These are phyloP conservation scores for Synanthedon formicaeformis DNA, from an alignment of 2,888 invertebrate species.

Conservation along the genomic window DNA sequence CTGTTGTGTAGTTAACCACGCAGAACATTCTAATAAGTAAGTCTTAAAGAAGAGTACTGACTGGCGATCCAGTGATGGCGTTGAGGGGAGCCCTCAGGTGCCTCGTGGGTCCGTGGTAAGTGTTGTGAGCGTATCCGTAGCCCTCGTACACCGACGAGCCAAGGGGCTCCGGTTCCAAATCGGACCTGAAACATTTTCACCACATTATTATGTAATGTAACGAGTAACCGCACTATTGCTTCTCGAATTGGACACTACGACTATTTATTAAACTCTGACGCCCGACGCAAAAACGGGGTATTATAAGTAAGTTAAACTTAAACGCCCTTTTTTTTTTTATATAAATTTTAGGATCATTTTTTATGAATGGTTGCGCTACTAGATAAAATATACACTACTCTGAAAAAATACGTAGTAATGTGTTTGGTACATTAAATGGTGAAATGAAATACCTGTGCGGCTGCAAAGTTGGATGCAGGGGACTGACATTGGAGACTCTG, in stretches of 20 bases:
- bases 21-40: background rate
- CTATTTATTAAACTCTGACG: too few relatives aligned
- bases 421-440: background rate
- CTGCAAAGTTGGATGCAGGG: slow-evolving; percentile 83
- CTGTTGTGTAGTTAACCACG: background rate
- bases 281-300: too few relatives aligned
- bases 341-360: too few relatives aligned
- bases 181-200: slow-evolving; percentile 27
- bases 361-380: too few relatives aligned
- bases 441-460: slow-evolving; percentile 69
- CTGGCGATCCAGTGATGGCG: slow-evolving; percentile 68
- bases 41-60: slow-evolving; percentile 22
- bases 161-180: slow-evolving; percentile 42
- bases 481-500: slow-evolving; percentile 86
- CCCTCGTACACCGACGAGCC: slow-evolving; percentile 39
- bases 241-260: too few relatives aligned
- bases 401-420: too few relatives aligned
- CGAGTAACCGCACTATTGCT: too few relatives aligned
- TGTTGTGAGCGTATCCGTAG: slow-evolving; percentile 81
- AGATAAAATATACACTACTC: too few relatives aligned
- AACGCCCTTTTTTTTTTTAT: too few relatives aligned
- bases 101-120: slow-evolving; percentile 88
- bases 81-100: slow-evolving; percentile 76
- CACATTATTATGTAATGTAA: background rate
- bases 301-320: too few relatives aligned